A percentile compares a stretch with the other conserved stretches of the same genome.
Conservation (phyloP, 2,797 vertebrate species). For the Apogon talboti region DNA sequence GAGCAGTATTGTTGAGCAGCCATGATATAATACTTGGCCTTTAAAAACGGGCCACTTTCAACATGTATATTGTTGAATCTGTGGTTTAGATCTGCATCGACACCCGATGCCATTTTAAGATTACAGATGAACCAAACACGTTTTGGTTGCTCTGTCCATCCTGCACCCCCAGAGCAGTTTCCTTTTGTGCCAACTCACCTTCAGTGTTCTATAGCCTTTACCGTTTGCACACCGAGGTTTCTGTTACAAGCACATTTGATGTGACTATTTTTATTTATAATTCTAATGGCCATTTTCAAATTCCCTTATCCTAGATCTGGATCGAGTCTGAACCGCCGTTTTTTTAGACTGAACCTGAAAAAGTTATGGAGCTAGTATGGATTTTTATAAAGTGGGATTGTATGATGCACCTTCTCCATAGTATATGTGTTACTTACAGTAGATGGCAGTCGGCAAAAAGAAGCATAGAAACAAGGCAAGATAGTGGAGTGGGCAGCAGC, state of each 20-base stretch:
- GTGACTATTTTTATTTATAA: conserved; percentile 1
- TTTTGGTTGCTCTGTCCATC: conserved; percentile 5
- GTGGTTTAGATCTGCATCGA: neutral
- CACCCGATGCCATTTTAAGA: neutral
- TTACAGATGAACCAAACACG: neutral
- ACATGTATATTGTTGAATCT: neutral
- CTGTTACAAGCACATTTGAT: conserved; percentile 27
- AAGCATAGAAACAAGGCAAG: too few relatives aligned
- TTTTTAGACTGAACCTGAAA: conserved; percentile 10
- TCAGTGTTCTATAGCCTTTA: conserved; percentile 15
- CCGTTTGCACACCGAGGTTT: conserved; percentile 11
- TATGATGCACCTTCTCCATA: too few relatives aligned
- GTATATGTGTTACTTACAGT: too few relatives aligned
- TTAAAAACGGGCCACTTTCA: conserved; percentile 15
- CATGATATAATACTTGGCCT: conserved; percentile 8
- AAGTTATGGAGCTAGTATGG: neutral
- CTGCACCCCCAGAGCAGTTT: conserved; percentile 25
- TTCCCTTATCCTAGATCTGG: neutral
- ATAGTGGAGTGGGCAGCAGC: too few relatives aligned
- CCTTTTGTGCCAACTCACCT: conserved; percentile 44
- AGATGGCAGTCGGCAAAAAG: too few relatives aligned
- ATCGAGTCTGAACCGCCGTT: neutral
- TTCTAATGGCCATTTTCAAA: conserved; percentile 25
- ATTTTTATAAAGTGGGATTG: too few relatives aligned
- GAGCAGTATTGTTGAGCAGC: conserved; percentile 27